phyloP scores from a whole-genome alignment of 2,888 invertebrate species.

The Macrophya alboannulata region DNA sequence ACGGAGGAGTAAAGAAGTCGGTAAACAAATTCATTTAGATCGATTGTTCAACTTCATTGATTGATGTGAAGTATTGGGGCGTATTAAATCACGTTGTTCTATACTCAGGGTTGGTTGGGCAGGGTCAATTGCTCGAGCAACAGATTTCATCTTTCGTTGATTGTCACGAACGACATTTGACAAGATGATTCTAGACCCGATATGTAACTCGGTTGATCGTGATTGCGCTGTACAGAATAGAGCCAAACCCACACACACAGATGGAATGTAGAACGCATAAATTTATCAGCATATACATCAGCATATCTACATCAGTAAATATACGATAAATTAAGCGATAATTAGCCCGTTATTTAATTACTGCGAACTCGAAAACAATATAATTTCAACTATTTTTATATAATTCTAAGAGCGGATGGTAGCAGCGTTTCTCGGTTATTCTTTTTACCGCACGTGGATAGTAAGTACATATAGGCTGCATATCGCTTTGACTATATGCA shows the following conservation, averaged over 20 bases:
- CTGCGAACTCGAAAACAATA: neutral
- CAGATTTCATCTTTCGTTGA: constrained; percentile 50
- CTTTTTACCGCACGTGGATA: constrained; percentile 24
- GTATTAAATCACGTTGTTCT: constrained; percentile 26
- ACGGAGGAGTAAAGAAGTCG: neutral
- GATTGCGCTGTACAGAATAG: neutral
- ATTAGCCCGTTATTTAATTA: neutral
- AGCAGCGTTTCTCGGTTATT: neutral
- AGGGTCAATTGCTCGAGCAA: constrained; percentile 41
- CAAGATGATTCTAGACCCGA: constrained; percentile 8
- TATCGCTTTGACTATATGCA: neutral
- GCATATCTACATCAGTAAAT: neutral
- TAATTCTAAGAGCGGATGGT: neutral
- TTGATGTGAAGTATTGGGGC: constrained; percentile 6
- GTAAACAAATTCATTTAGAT: constrained; percentile 8
- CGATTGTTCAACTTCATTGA: constrained; percentile 22
- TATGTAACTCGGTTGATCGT: neutral
- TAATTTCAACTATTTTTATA: neutral
- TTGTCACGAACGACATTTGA: constrained; percentile 33
- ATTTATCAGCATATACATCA: neutral
- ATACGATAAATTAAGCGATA: neutral
- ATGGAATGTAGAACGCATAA: neutral
- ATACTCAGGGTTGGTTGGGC: constrained; percentile 8
- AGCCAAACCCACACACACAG: neutral
- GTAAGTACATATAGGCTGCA: neutral